Conservation (phyloP, 2,797 vertebrate genomes). For the Toxotes lorentzi region DNA sequence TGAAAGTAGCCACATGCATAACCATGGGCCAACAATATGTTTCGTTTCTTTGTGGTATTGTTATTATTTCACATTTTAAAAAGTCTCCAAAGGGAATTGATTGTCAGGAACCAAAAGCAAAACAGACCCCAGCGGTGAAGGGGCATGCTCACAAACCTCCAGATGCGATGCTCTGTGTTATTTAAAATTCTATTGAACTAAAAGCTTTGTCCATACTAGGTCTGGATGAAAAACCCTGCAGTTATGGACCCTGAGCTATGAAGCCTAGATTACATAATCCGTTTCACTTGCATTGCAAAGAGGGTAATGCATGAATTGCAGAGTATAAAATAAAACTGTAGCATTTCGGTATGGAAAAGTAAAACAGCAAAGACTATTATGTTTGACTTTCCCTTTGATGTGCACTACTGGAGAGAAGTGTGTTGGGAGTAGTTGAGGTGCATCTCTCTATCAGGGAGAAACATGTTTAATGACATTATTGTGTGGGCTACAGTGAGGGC, state of each 20-base stretch:
- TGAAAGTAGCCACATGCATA: constrained; percentile 39
- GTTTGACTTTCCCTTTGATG: constrained; percentile 33
- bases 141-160: constrained; percentile 20
- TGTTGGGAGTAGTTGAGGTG: constrained; percentile 42
- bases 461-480: constrained; percentile 68
- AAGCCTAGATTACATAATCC: constrained; percentile 18
- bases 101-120: constrained; percentile 45
- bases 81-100: constrained; percentile 44
- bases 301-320: constrained; percentile 2
- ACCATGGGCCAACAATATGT: constrained; percentile 50
- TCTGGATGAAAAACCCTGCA: constrained; percentile 24
- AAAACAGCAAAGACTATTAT: constrained; percentile 29
- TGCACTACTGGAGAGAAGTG: constrained; percentile 38
- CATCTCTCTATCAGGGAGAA: constrained; percentile 55
- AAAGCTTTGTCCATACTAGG: constrained; percentile 37
- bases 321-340: constrained; percentile 22
- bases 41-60: constrained; percentile 43
- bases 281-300: constrained; percentile 6
- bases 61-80: constrained; percentile 58
- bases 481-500: constrained; percentile 65
- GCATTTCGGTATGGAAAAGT: constrained; percentile 19
- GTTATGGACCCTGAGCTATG: constrained; percentile 31
- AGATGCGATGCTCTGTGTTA: constrained; percentile 43
- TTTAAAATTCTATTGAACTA: constrained; percentile 54
- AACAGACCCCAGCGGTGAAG: constrained; percentile 33